These are phyloP conservation scores for Julus scanicus DNA, from an alignment of 2,888 invertebrate species.

Conservation along the genomic window DNA sequence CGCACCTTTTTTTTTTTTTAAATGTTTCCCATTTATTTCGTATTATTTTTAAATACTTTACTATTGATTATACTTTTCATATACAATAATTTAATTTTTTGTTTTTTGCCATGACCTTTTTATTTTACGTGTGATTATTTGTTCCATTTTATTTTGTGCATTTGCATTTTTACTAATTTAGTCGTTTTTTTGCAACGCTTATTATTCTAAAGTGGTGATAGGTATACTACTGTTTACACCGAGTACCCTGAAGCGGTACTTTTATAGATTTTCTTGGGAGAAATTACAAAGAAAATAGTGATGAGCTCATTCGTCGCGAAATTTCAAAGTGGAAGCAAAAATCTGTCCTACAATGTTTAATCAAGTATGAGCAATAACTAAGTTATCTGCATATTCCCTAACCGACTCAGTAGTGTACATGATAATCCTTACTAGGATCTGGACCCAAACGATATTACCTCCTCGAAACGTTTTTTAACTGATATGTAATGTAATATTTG, in stretches of 20 bases:
- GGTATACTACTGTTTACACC: constrained; percentile 14
- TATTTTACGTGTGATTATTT: constrained; percentile 14
- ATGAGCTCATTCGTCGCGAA: background rate
- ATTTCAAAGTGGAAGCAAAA: constrained; percentile 16
- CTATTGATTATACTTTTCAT: constrained; percentile 47
- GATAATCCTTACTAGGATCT: background rate
- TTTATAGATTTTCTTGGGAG: background rate
- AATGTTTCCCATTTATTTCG: constrained; percentile 23
- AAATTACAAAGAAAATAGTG: background rate
- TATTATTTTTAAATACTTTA: constrained; percentile 47
- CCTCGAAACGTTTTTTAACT: background rate
- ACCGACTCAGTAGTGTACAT: background rate
- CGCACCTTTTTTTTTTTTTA: constrained; percentile 37
- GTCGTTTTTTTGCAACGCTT: constrained; percentile 35
- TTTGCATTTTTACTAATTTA: constrained; percentile 46
- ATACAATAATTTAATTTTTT: constrained; percentile 47
- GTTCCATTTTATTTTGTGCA: constrained; percentile 44
- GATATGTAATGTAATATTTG: background rate
- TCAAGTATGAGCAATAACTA: background rate
- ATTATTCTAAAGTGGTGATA: constrained; percentile 4
- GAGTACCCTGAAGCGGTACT: background rate
- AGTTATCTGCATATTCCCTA: background rate
- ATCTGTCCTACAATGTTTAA: constrained; percentile 36
- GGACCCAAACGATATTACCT: background rate
- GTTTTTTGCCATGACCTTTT: constrained; percentile 49